phyloP scores from a whole-genome alignment of 2,797 vertebrate genomes.

The Melanotaenia boesemani region DNA sequence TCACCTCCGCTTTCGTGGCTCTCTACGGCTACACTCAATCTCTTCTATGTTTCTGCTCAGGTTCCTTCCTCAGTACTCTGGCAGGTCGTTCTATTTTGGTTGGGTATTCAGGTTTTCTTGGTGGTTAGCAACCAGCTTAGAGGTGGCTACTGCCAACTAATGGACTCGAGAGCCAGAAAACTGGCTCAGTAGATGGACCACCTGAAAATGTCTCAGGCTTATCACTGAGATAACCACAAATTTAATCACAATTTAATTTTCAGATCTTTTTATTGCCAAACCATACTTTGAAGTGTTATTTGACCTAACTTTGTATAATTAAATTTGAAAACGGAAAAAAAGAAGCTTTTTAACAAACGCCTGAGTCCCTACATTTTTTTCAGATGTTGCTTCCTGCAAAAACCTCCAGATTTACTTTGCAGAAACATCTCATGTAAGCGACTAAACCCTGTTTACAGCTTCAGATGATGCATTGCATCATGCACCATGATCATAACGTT shows the following conservation, averaged over 20 bases:
- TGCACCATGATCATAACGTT: constrained; percentile 48
- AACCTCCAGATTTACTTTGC: constrained; percentile 17
- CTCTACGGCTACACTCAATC: too few relatives aligned
- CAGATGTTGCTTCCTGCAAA: constrained; percentile 16
- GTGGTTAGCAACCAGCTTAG: too few relatives aligned
- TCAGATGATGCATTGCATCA: constrained; percentile 69
- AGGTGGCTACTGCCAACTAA: too few relatives aligned
- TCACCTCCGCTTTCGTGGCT: too few relatives aligned
- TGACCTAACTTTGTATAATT: background rate
- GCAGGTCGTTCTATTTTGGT: too few relatives aligned
- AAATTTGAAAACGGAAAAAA: background rate
- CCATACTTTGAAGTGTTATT: background rate
- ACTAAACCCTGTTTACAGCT: constrained; percentile 66
- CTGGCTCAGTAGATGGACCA: too few relatives aligned
- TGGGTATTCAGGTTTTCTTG: too few relatives aligned
- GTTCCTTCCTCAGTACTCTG: too few relatives aligned
- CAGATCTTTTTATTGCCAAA: background rate
- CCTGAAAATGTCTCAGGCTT: too few relatives aligned
- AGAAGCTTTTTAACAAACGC: background rate
- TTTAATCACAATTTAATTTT: background rate
- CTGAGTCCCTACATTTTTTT: constrained; percentile 11
- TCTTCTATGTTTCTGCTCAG: too few relatives aligned
- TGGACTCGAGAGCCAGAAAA: too few relatives aligned
- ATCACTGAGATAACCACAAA: too few relatives aligned
- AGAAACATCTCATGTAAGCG: constrained; percentile 36